Conservation (phyloP, 2,113 vertebrate species). For the Bubo blakistoni region DNA sequence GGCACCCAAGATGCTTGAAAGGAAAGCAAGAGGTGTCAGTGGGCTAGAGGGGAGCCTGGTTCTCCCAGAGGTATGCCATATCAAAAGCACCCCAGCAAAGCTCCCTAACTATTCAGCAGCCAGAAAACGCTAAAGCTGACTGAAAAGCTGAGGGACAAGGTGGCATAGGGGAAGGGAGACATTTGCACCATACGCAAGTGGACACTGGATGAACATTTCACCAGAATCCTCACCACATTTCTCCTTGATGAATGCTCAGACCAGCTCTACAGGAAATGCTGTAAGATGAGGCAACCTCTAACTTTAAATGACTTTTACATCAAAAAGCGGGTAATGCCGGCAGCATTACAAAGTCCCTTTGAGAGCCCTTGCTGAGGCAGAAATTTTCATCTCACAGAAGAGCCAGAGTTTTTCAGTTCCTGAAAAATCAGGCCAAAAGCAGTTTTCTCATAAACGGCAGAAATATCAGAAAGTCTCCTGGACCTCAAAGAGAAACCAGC, state of each 20-base stretch:
- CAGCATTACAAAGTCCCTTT: neutral
- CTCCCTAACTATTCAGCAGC: neutral
- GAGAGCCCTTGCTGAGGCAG: neutral
- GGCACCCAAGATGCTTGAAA: neutral
- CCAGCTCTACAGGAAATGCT: neutral
- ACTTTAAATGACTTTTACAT: neutral
- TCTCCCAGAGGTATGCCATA: neutral
- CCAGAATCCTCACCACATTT: neutral
- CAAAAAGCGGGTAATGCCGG: neutral
- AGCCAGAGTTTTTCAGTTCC: neutral
- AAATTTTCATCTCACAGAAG: neutral
- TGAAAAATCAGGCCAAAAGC: neutral
- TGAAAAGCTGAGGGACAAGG: neutral
- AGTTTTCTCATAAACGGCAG: neutral
- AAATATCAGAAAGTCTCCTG: neutral
- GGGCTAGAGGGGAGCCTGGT: neutral
- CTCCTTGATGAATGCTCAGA: neutral
- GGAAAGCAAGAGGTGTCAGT: neutral
- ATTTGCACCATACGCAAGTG: neutral
- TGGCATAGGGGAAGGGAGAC: accelerated
- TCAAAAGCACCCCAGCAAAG: neutral
- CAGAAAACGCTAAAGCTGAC: neutral
- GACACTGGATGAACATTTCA: neutral
- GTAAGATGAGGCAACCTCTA: neutral
- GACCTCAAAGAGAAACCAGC: neutral